A percentile compares a stretch with the other conserved stretches of the same genome.
Conservation (phyloP, 2,797 vertebrate genomes). For the Sebastes paucispinis region DNA sequence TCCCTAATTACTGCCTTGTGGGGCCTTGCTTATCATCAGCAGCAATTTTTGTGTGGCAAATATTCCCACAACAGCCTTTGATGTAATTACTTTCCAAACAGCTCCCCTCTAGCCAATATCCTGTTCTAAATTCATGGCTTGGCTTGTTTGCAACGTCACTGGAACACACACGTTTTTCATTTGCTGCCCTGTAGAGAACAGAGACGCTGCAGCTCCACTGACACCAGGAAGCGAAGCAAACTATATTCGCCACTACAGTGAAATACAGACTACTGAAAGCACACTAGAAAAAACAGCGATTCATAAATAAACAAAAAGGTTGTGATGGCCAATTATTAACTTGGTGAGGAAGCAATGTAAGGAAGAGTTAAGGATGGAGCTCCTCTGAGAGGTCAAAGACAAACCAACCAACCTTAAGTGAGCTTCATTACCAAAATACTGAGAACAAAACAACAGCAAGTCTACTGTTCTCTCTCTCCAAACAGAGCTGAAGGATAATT, state of each 20-base stretch:
- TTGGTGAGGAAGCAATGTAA: neutral
- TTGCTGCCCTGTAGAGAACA: constrained; percentile 54
- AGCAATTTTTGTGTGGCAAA: constrained; percentile 79
- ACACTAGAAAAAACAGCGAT: neutral
- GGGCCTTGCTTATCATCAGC: constrained; percentile 77
- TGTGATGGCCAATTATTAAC: neutral
- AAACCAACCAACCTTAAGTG: neutral
- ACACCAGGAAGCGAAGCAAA: constrained; percentile 17
- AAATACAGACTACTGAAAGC: neutral
- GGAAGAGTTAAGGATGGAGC: neutral
- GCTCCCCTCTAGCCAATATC: constrained; percentile 79
- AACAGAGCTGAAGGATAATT: neutral
- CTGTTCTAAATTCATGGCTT: constrained; percentile 77
- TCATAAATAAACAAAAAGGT: constrained; percentile 1
- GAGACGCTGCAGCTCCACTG: constrained; percentile 27
- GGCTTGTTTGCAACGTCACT: constrained; percentile 73
- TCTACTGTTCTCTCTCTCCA: neutral
- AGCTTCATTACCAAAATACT: constrained; percentile 1
- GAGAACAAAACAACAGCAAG: neutral
- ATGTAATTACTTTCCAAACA: constrained; percentile 86
- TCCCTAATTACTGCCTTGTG: constrained; percentile 76
- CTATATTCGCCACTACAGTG: neutral
- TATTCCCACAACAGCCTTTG: constrained; percentile 82
- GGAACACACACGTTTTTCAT: constrained; percentile 69
- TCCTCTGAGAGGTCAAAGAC: neutral